Conservation (phyloP, 2,797 vertebrate genomes). For the Macropodus opercularis region DNA sequence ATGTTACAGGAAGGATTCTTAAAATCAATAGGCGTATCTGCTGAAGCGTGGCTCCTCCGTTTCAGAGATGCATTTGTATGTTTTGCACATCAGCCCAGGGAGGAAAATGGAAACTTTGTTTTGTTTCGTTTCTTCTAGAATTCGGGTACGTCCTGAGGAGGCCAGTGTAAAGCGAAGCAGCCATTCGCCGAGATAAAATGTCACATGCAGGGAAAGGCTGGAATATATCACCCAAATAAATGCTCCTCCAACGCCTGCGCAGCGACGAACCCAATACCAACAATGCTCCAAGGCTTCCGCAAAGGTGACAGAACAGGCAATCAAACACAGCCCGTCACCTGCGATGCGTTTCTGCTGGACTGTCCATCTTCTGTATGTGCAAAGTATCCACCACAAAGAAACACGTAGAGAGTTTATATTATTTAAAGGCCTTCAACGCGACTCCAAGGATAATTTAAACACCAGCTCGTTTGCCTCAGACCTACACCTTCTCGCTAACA, state of each 20-base stretch:
- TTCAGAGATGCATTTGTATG: slow-evolving; percentile 25
- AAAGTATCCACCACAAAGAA: slow-evolving; percentile 6
- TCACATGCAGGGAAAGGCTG: slow-evolving; percentile 32
- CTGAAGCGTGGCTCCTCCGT: slow-evolving; percentile 14
- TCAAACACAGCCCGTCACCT: slow-evolving; percentile 46
- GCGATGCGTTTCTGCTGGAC: slow-evolving; percentile 48
- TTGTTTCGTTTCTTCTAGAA: slow-evolving; percentile 37
- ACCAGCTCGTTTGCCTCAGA: slow-evolving; percentile 4
- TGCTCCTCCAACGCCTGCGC: slow-evolving; percentile 41
- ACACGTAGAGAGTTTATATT: slow-evolving; percentile 15
- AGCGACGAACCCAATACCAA: slow-evolving; percentile 56
- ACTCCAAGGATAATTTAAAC: slow-evolving; percentile 17
- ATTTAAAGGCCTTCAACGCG: slow-evolving; percentile 19
- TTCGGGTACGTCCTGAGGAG: slow-evolving; percentile 57
- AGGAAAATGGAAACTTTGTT: slow-evolving; percentile 35
- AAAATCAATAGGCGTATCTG: slow-evolving; percentile 58
- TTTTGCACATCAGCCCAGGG: slow-evolving; percentile 28
- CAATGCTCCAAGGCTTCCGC: slow-evolving; percentile 46
- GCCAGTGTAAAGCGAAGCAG: slow-evolving; percentile 41
- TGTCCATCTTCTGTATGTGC: slow-evolving; percentile 24
- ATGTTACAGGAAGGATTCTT: slow-evolving; percentile 43
- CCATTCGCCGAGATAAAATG: slow-evolving; percentile 49
- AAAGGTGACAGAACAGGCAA: slow-evolving; percentile 60
- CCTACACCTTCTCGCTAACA: neutral
- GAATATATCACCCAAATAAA: slow-evolving; percentile 66